Evolutionary conservation across 2,113 vertebrate genomes (phyloP).

Genomic region (Eurystomus gularis): DNA sequence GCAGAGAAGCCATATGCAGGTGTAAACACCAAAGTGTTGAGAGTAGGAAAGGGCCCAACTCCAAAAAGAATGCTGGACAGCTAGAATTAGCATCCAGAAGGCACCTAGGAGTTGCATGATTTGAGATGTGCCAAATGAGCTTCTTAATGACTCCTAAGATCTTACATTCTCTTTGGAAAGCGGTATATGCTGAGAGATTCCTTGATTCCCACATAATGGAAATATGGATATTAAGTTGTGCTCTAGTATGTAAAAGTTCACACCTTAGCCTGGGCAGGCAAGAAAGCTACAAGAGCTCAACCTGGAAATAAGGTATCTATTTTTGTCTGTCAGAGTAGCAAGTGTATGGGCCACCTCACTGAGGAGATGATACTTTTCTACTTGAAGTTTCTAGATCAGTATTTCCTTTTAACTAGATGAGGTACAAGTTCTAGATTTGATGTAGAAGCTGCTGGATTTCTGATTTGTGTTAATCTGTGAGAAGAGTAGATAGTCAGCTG

Average conservation of each 20-base stretch:
- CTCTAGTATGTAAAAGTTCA: rapidly evolving
- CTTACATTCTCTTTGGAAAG: background rate
- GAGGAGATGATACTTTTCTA: background rate
- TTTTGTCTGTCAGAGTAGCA: background rate
- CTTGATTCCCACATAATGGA: background rate
- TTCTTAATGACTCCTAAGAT: background rate
- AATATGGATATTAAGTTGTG: background rate
- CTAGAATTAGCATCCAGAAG: background rate
- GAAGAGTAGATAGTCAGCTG: background rate
- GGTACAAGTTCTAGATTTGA: background rate
- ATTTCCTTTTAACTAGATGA: background rate
- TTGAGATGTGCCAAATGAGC: background rate
- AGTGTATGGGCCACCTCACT: background rate
- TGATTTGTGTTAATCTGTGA: background rate
- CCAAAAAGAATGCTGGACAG: rapidly evolving
- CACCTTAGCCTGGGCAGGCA: rapidly evolving
- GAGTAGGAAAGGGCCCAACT: background rate
- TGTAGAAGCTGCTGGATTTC: background rate
- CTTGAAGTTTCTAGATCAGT: background rate
- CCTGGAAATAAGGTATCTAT: background rate
- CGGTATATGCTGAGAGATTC: background rate
- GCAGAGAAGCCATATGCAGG: background rate
- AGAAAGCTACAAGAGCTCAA: background rate
- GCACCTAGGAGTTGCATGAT: background rate
- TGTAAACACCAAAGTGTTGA: background rate